Evolutionary conservation across 2,888 invertebrate species (phyloP).

Genomic region (Stenolophus ochropezus): DNA sequence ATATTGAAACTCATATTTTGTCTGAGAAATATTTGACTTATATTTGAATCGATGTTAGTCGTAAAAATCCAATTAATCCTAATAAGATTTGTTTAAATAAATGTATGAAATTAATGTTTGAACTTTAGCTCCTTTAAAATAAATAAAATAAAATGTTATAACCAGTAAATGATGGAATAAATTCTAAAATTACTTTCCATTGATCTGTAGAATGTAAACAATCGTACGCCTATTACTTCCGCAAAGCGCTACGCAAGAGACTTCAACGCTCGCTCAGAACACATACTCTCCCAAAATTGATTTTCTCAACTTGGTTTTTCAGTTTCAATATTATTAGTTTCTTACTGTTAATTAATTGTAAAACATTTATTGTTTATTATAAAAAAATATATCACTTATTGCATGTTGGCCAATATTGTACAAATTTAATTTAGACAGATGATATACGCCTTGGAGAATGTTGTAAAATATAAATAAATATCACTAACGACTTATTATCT

Average conservation of each 20-base stretch:
- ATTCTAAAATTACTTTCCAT: constrained; percentile 24
- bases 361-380: too few species aligned
- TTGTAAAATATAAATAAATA: too few species aligned
- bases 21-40: not conserved
- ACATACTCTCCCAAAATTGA: not conserved
- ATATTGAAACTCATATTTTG: too few species aligned
- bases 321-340: not conserved
- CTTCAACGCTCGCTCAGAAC: not conserved
- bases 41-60: not conserved
- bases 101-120: not conserved
- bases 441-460: too few species aligned
- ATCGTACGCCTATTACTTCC: constrained; percentile 26
- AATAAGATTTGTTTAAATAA: not conserved
- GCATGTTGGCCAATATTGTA: too few species aligned
- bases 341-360: not conserved
- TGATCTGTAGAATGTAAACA: constrained; percentile 20
- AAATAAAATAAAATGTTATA: constrained; percentile 5
- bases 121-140: not conserved
- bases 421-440: too few species aligned
- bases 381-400: too few species aligned
- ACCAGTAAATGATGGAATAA: constrained; percentile 4
- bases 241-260: not conserved
- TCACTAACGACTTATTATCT: too few species aligned
- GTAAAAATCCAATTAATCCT: not conserved
- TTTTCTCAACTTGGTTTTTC: not conserved